Percentiles rank a stretch among this genome's conserved stretches.
Evolutionary conservation across 2,113 vertebrate genomes (phyloP).

Genomic region (Herpetotheres cachinnans): DNA sequence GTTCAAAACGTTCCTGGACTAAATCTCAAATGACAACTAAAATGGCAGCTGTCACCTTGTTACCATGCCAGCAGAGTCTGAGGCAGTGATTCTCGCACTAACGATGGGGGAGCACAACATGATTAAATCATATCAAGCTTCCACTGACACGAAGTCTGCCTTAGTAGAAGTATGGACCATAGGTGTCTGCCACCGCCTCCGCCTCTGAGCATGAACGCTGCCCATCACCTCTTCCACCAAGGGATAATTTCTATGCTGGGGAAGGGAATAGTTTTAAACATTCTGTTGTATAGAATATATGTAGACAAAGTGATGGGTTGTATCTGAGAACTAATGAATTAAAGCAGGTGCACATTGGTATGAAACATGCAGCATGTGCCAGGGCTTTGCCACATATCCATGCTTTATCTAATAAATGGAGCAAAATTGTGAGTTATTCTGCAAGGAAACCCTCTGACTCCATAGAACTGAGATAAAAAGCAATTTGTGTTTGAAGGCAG

Average conservation of each 20-base stretch:
- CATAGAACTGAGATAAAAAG: not conserved
- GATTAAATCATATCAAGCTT: not conserved
- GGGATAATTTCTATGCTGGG: not conserved
- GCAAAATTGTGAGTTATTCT: not conserved
- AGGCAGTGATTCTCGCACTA: not conserved
- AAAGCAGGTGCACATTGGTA: accelerated
- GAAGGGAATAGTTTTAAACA: not conserved
- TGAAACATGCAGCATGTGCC: not conserved
- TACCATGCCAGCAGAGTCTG: conserved; percentile 17
- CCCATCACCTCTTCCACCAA: not conserved
- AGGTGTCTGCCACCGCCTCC: not conserved
- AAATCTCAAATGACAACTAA: conserved; percentile 11
- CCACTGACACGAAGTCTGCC: not conserved
- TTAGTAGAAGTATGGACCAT: accelerated
- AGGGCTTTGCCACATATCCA: not conserved
- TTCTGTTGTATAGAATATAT: not conserved
- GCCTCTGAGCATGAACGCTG: accelerated
- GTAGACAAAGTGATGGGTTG: not conserved
- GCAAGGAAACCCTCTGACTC: not conserved
- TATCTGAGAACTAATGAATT: not conserved
- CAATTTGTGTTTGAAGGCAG: not conserved
- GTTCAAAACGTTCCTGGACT: conserved; percentile 25
- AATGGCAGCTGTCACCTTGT: conserved; percentile 31
- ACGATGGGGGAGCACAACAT: not conserved
- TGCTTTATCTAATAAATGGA: not conserved